Base-by-base conservation (phyloP, 2,113 vertebrate species). In the Hemichromis elongatus region DNA sequence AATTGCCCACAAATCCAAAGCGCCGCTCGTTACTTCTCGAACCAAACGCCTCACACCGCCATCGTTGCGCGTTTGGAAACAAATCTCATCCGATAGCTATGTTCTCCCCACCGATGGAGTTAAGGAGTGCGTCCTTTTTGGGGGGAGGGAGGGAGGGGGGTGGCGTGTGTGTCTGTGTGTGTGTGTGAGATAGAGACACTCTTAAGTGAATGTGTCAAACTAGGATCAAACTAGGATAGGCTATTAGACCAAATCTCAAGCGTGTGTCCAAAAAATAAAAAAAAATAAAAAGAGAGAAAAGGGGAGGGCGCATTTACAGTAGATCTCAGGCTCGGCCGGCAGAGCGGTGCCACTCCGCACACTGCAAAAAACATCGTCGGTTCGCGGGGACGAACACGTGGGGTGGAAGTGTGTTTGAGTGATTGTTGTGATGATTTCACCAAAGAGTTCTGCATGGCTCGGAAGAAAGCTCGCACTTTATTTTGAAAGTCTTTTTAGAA, bases 61-160 rank as follows among this genome's bases (percentile, higher is more conserved):
- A 93, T 92, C 92, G 88, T 92, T 92, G 94, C 93, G 92, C 91
- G 90, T 91, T 90, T 93, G 88, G 89, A 91, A 87, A 90, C 93
- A 90, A 92, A 94, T 93, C 93, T 92, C 87, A 90, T 90, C 90
- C 79, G 88, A 77, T 89, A 7, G 68, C 80, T 86, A 4, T 77
- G 37, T 78, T 26, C 53, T 53, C 86, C 78, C 80, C 66, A 86
- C 56, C 55, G 37, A 79, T 57, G 70, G 85, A 89, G 89, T 81
- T 85, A 16, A 85, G 81, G 79, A 83, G 79, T 77, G 87, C 42
- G 78, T 66, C 50, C 84, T 63, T 66, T 82, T 83, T 90, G 86
- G 11, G 30, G 30, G 26, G 59, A 5, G 37, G 3, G 37, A n/a
- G n/a, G n/a, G n/a, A n/a, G 9, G 63, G 70, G 63, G 81, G 79